A percentile compares a stretch with the other conserved stretches of the same genome.
These are phyloP conservation scores for Nymphicus hollandicus DNA, from an alignment of 2,113 vertebrate species.

Conservation along the genomic window DNA sequence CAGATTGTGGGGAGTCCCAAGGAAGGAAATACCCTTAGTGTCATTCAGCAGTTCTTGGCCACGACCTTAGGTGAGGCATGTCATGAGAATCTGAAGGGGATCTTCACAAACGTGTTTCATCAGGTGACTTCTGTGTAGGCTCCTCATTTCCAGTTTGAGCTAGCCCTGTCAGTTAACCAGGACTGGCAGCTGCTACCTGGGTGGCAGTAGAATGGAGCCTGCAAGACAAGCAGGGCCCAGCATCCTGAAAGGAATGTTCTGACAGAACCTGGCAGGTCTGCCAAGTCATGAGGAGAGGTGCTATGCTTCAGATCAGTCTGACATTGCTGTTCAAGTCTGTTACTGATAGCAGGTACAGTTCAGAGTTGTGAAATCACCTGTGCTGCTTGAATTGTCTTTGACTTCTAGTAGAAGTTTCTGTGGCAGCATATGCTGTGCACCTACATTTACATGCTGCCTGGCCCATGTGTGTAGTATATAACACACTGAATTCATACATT, in stretches of 20 bases:
- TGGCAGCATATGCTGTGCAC: neutral
- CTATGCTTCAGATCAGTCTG: neutral
- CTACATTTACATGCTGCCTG: accelerated
- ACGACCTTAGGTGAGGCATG: neutral
- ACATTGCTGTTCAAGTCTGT: neutral
- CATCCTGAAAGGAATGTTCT: neutral
- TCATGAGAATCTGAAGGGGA: neutral
- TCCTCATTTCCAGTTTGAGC: neutral
- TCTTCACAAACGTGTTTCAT: neutral
- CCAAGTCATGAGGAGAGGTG: neutral
- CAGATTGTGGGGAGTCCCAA: neutral
- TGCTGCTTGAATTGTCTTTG: neutral
- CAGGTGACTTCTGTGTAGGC: neutral
- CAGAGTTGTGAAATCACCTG: neutral
- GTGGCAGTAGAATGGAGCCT: neutral
- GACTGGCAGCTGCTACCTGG: neutral
- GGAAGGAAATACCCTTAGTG: neutral
- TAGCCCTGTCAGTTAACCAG: no score
- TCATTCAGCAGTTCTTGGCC: neutral
- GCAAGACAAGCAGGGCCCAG: accelerated
- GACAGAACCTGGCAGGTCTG: neutral
- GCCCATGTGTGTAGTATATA: no score
- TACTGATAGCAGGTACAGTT: neutral
- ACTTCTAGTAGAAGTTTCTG: neutral
- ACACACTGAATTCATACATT: accelerated